Conservation (phyloP, 2,113 vertebrate genomes). For the Cavia porcellus region DNA sequence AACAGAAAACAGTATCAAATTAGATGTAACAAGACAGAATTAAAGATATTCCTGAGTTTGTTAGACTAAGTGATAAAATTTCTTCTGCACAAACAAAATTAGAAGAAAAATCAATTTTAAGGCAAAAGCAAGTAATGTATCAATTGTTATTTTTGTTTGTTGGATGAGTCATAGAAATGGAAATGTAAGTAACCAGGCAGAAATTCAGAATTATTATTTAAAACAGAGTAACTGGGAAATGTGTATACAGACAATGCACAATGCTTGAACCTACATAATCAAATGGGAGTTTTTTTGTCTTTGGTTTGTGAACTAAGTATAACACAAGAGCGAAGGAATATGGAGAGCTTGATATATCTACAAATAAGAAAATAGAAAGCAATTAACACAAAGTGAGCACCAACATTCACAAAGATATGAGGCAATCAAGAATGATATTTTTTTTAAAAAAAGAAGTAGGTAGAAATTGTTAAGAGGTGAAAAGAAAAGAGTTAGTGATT, state of each 20-base stretch:
- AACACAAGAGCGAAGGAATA: not conserved
- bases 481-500: not conserved
- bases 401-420: not conserved
- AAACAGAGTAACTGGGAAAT: conserved; percentile 18
- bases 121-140: not conserved
- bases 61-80: not conserved
- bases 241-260: not conserved
- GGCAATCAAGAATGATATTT: not conserved
- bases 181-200: not conserved
- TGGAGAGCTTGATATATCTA: conserved; percentile 11
- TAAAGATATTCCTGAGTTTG: not conserved
- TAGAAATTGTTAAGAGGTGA: not conserved
- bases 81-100: not conserved
- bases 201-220: conserved; percentile 23
- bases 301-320: not conserved
- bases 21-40: conserved; percentile 17
- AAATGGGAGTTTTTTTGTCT: not conserved
- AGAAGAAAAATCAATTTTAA: not conserved
- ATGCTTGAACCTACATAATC: not conserved
- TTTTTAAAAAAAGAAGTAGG: not conserved
- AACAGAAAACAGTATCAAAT: not conserved
- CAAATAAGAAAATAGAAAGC: not conserved
- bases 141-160: not conserved
- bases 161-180: not conserved
- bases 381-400: not conserved